Evolutionary conservation across 2,113 vertebrate genomes (phyloP), one percentile per base, ranked within the genome.

Genomic region (Pseudopipra pipra): DNA sequence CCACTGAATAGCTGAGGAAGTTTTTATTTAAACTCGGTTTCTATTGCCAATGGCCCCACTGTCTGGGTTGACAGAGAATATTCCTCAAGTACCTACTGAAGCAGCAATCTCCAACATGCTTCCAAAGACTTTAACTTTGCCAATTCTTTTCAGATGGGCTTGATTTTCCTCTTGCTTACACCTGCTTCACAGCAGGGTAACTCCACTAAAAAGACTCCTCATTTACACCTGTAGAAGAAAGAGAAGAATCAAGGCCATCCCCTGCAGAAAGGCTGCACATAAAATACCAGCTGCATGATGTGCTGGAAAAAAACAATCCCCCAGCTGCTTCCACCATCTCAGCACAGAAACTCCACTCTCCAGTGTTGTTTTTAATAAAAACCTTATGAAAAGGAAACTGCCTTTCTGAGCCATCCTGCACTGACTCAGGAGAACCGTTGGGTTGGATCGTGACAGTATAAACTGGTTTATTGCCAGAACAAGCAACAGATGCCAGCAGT

Each of bases 381-480:
- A 78, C 68, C 79, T 94, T 87, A 74, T 22, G 14, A 59, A 92
- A 85, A 89, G 77, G 63, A 93, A 88, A 89, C 46, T 89, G 87
- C 70, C 51, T 96, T 96, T 73, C 81, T 0, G 1, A 94, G 89
- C 87, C 87, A 87, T 65, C 46, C 87, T 1, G 61, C 82, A 77
- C 68, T 65, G 87, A 37, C 92, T 92, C 96, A 75, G 47, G 88
- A 90, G 88, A 92, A 86, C 94, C 5, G 6, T 91, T 95, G 94
- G 76, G 92, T 27, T 96, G 92, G 96, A 95, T 94, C 54, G 3
- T 89, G 94, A 94, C 87, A 94, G 89, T 92, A 93, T 96, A 95
- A 96, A 94, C 93, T 88, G 93, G 93, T 94, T 95, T 96, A 95
- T 88, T 95, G 92, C 95, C 93, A 96, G 90, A 96, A 94, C 41